Conservation (phyloP, 2,888 invertebrate species). For the Magallana nippona region DNA sequence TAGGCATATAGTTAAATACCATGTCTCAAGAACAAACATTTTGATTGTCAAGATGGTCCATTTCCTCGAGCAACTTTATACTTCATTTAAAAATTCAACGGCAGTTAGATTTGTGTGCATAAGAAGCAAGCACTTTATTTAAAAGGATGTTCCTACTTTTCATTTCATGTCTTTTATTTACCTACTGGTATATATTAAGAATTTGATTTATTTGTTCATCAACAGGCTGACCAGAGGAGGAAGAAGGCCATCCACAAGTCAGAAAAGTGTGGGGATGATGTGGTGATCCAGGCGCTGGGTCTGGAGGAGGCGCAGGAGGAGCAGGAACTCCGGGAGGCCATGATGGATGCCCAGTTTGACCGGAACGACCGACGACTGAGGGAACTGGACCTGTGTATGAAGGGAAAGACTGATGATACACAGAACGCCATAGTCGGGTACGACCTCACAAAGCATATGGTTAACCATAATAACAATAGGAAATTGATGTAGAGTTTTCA, state of each 20-base stretch:
- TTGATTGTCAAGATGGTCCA: no score
- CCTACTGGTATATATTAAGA: background rate
- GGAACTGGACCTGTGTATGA: conserved; percentile 89
- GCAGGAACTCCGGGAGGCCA: conserved; percentile 84
- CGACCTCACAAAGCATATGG: conserved; percentile 47
- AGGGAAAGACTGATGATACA: conserved; percentile 87
- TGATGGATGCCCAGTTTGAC: conserved; percentile 85
- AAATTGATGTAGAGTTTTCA: no score
- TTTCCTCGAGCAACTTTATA: no score
- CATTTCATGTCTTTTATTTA: no score
- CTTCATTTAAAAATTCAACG: no score
- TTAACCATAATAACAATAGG: no score
- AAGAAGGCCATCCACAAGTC: conserved; percentile 83
- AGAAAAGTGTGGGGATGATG: conserved; percentile 84
- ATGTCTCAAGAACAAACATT: no score
- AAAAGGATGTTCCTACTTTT: no score
- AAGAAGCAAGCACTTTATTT: no score
- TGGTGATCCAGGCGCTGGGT: conserved; percentile 87
- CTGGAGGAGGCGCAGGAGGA: conserved; percentile 81
- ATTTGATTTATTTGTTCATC: background rate
- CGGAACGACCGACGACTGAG: conserved; percentile 86
- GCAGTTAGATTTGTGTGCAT: no score
- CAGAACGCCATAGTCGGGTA: conserved; percentile 94
- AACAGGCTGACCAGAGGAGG: conserved; percentile 87
- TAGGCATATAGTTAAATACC: no score